Evolutionary conservation across 2,797 vertebrate species (phyloP).

Genomic region (Peromyscus melanophrys): DNA sequence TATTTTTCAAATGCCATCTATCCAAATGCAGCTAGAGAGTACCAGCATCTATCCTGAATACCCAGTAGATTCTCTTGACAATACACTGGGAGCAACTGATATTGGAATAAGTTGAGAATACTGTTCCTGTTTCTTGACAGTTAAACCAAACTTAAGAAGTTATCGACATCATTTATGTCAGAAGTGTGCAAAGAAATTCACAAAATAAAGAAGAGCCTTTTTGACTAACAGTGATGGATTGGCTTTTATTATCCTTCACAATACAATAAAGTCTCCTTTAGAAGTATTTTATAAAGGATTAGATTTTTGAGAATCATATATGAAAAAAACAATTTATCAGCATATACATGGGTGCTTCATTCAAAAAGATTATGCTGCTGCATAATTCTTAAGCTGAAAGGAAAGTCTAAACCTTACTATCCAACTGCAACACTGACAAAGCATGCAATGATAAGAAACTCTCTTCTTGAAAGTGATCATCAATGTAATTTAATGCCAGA

Average conservation of each 20-base stretch:
- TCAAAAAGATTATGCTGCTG: constrained; percentile 60
- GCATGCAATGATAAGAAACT: constrained; percentile 41
- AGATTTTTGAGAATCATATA: neutral
- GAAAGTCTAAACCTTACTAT: constrained; percentile 14
- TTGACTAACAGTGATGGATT: neutral
- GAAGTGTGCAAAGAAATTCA: neutral
- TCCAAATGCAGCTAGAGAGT: neutral
- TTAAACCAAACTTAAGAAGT: constrained; percentile 19
- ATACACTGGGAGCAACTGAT: neutral
- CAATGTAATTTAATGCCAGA: constrained; percentile 53
- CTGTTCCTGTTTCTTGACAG: neutral
- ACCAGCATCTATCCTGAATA: neutral
- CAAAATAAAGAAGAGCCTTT: neutral
- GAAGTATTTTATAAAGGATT: constrained; percentile 51
- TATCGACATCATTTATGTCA: neutral
- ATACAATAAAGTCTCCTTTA: constrained; percentile 33
- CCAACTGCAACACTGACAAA: constrained; percentile 57
- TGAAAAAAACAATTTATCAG: constrained; percentile 43
- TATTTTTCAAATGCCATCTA: neutral
- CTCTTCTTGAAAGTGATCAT: constrained; percentile 62
- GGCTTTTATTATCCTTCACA: neutral
- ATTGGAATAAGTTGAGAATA: neutral
- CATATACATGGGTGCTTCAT: constrained; percentile 37
- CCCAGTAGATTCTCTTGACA: neutral
- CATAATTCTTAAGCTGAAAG: constrained; percentile 58